Evolutionary conservation across 2,113 vertebrate genomes (phyloP), one percentile per base, ranked within the genome.

Genomic region (Rhizomys pruinosus): DNA sequence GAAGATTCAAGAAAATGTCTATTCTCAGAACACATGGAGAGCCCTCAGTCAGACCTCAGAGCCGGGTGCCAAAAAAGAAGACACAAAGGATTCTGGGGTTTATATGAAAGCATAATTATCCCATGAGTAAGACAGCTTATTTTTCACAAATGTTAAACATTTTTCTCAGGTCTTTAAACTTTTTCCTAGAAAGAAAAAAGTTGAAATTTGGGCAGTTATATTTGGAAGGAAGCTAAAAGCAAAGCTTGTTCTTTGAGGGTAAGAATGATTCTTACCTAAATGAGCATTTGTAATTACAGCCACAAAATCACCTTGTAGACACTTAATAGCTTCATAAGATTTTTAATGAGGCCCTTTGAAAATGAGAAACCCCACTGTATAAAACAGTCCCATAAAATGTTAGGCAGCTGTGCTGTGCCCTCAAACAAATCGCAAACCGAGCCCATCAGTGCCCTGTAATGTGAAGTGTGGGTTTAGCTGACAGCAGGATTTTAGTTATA

Each of bases 241-340:
- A 55, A 93, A 95, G 71, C 52, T 47, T 90, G 13, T 20, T 39
- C 13, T 63, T 29, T 5, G 61, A 29, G 76, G 2, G 20, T 5
- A 72, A 19, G 19, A 47, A 59, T 25, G 9, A 7, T 25, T 47
- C 74, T 52, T 87, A 80, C 7, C 29, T n/a, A 92, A 7, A 10
- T 22, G n/a, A 91, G 63, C 44, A 85, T 84, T 85, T 95, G 73
- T 95, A 95, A 94, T 97, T 95, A 93, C 59, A 95, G 69, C 55
- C 73, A 78, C 59, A 94, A 0, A 1, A 95, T 90, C 90, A 89
- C 79, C 84, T 94, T 90, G 78, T 72, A 96, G 74, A 92, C 52
- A 82, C 69, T 95, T 95, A 97, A 95, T 90, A 96, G 81, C 87
- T 95, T 96, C 97, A 96, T 95, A 94, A 97, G 89, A 95, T 94